Base-by-base conservation (phyloP, 2,797 vertebrate genomes). In the Apogon hyalosoma region DNA sequence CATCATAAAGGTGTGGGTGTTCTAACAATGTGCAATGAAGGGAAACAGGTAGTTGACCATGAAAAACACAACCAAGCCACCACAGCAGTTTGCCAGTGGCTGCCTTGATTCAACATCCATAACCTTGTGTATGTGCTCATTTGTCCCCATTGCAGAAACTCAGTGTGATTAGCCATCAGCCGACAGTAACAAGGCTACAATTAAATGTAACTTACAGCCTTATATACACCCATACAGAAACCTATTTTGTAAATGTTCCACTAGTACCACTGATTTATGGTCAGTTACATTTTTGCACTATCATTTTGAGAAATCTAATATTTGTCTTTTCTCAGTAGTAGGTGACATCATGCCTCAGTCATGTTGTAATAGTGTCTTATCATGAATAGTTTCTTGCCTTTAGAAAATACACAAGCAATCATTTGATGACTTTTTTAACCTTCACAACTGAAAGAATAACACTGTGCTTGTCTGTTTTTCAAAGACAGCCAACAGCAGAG, bases 281-380 rank as follows among this genome's bases (percentile, higher is more conserved):
- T 36, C 9, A 36, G 3, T 36, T 36, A 1, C 1, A 36, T 36
- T 36, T 36, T 9, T 10, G 3, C 33, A 8, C 9, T 9, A 36
- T 10, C 7, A 36, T 36, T 36, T 36, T 36, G 33, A 36, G 33
- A 36, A 10, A 36, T 36, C 7, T 36, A 36, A 36, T 36, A 36
- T 36, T 36, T 9, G 33, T 36, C 9, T 8, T 36, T 8, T 1
- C 33, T 36, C 33, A 36, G 15, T 31, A 21, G 51, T 12, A 48
- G 48, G 53, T 40, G 51, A 28, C 51, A 65, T 43, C 21, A 16
- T 12, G n/a, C 39, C 28, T 12, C 24, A 31, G 15, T 13, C 50
- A 67, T 13, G 33, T 46, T 42, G 16, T 42, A n/a, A 21, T 49
- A 60, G 45, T 24, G 31, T 40, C 16, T 53, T 41, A n/a, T 1